Evolutionary conservation across 2,888 invertebrate species (phyloP), one percentile per base, ranked within the genome.

Genomic region (Taphrorychus bicolor): DNA sequence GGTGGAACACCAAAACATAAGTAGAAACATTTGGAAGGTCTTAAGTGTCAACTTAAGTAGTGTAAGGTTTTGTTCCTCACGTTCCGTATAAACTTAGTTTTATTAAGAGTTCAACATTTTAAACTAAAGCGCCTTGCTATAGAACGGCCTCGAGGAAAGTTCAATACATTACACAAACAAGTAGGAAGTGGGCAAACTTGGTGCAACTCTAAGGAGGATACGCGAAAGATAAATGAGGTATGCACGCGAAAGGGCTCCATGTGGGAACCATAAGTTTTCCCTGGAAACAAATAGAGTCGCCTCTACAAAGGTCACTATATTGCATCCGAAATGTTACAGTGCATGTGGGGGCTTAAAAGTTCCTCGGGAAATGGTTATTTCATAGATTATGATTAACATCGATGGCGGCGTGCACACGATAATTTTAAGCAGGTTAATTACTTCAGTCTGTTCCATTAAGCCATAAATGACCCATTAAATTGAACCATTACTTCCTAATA

Each of bases 401-500:
- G 3, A 11, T 11, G 32, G 32, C 9, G 32, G 32, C 32, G 32
- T 32, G 32, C 32, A 32, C 11, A 9, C 32, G 32, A 32, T 32
- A 32, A 32, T 32, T 32, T 32, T 32, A 7, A 32, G 45, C 17
- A 14, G 45, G 45, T 45, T 45, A 45, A n/a, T 45, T 45, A 45
- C 16, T 45, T 45, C 17, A 14, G 5, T 14, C 45, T 17, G 17
- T 17, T 17, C 45, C 17, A 45, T 45, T 17, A 45, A 45, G 45
- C 45, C 16, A 45, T 45, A 45, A 45, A 45, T 45, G 14, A 17
- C 16, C 16, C 45, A 17, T 14, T 17, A 45, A 45, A 45, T 45
- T 45, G 45, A 45, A 45, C 14, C 45, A 45, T 45, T 45, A 45
- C 45, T 45, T n/a, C 45, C 45, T 45, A 45, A 45, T 45, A 45